Base-by-base conservation (phyloP, 2,113 vertebrate genomes). In the Todiramphus chloris region DNA sequence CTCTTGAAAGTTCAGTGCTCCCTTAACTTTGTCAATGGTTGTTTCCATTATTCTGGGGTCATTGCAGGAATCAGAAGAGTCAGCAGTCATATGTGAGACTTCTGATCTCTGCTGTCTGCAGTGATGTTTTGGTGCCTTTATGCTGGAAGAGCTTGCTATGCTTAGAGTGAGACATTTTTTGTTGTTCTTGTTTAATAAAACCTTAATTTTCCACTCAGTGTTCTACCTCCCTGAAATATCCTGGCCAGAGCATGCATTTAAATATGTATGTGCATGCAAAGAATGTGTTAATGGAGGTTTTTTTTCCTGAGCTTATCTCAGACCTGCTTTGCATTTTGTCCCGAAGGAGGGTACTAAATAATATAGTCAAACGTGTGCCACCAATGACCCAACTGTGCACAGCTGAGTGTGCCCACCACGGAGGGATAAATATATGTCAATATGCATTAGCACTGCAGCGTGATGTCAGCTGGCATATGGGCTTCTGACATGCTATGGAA, bases 281-380 rank as follows among this genome's bases (percentile, higher is more conserved):
- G 84, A 82, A 76, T 55, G 37, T 83, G 77, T 76, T 84, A 84
- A 51, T 79, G 64, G 43, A 55, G 50, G 16, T 68, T 80, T 89
- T 80, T 89, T 80, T 76, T 87, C 72, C 77, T 66, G 55, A 93
- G 60, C 24, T 24, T 75, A 56, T 89, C 62, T 82, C 83, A 82
- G 73, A 78, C 31, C 63, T 81, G 64, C 73, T 94, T 77, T 96
- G 58, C 43, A 41, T 87, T 95, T 94, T 41, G 33, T 88, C 82
- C 69, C 70, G 86, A 84, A 63, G 30, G 41, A 83, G 37, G 31
- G 16, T 60, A 50, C 63, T 69, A 53, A 91, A 92, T 35, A 83
- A 74, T 55, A 51, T 59, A 73, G 63, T 7, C 25, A 59, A 83
- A 85, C 46, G 23, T 87, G 23, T 80, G 48, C 37, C 33, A 64